These are phyloP conservation scores for Lamellibrachia satsuma DNA, from an alignment of 2,888 invertebrate genomes.

Conservation along the genomic window DNA sequence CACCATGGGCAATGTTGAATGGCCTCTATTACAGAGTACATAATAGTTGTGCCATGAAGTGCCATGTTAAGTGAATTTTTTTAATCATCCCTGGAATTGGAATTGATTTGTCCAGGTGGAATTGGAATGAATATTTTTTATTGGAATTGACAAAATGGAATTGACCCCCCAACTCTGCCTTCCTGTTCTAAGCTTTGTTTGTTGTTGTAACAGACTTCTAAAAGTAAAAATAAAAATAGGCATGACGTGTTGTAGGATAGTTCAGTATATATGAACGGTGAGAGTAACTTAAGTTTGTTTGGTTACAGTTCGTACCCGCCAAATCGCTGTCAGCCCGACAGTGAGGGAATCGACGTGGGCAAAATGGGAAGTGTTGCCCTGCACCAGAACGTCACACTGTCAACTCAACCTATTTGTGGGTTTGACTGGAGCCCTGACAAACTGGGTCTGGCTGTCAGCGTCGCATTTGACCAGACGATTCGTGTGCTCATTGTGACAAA, in stretches of 20 bases:
- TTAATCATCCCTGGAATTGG: no score
- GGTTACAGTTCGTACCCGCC: constrained; percentile 80
- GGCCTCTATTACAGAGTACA: no score
- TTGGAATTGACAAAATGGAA: no score
- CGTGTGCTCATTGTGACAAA: constrained; percentile 88
- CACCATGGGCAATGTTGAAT: no score
- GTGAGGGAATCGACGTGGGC: constrained; percentile 78
- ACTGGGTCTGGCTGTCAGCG: constrained; percentile 84
- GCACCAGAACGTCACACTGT: constrained; percentile 82
- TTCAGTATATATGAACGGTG: neutral
- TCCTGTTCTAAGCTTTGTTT: no score
- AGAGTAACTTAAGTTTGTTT: no score
- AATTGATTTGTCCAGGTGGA: no score
- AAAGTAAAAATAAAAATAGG: neutral
- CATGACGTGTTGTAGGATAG: neutral
- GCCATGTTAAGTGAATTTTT: no score
- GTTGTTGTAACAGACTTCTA: neutral
- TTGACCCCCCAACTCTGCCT: no score
- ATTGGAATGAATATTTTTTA: no score
- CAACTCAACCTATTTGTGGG: constrained; percentile 87
- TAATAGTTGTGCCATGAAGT: no score
- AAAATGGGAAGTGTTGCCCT: constrained; percentile 80
- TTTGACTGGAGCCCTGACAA: constrained; percentile 94
- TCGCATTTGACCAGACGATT: constrained; percentile 90
- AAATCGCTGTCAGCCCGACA: constrained; percentile 76